These are phyloP conservation scores for Phalanger gymnotis DNA, from an alignment of 2,797 vertebrate genomes.

Conservation along the genomic window DNA sequence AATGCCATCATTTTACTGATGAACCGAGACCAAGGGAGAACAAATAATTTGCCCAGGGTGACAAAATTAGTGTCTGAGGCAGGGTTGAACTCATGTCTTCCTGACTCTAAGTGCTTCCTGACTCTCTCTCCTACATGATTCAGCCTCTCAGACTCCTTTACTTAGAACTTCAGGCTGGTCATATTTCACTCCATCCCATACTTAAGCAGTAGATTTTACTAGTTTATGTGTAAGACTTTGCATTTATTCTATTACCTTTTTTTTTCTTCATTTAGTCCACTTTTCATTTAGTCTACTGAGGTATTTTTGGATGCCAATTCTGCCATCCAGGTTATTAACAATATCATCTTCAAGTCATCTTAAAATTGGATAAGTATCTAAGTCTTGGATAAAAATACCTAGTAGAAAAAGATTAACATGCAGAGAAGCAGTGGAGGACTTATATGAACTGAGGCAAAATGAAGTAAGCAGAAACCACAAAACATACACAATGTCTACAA, in stretches of 20 bases:
- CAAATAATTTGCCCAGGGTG: neutral
- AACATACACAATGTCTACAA: neutral
- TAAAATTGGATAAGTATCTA: neutral
- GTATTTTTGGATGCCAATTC: neutral
- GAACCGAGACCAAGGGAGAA: neutral
- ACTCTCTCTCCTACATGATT: neutral
- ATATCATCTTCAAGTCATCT: neutral
- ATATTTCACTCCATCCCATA: neutral
- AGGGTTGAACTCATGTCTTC: neutral
- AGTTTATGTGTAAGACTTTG: neutral
- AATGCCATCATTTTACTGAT: slow-evolving; percentile 16
- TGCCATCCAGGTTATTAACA: neutral
- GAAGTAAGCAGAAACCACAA: neutral
- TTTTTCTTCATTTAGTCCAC: neutral
- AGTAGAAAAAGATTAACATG: neutral
- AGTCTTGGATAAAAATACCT: neutral
- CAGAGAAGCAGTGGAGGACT: too few relatives aligned
- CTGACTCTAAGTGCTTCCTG: neutral
- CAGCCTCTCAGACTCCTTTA: neutral
- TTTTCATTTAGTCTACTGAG: neutral
- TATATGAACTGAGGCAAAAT: neutral
- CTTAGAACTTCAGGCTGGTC: neutral
- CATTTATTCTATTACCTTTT: neutral
- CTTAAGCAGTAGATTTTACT: neutral
- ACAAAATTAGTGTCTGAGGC: neutral